Evolutionary conservation across 30 jellyfish, hydroid and myxozoan species (phyloP), one percentile per base, ranked within the genome.

Genomic region (Aurelia aurita complex sp. Pacific): DNA sequence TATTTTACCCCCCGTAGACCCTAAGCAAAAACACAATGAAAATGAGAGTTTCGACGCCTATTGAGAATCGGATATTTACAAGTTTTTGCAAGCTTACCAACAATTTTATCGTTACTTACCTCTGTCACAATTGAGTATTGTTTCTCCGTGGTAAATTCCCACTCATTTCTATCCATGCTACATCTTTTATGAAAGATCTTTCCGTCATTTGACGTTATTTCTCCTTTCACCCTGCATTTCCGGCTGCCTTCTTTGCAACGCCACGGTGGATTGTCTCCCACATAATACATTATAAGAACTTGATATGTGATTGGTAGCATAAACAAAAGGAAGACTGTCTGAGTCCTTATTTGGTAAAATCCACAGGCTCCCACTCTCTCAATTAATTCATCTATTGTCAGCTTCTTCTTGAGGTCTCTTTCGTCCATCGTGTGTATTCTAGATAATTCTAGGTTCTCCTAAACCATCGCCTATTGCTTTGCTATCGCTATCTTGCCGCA

Each of bases 361-460:
- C 98, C 98, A 73, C 83, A 91, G 3, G 80, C 85, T 46, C 98
- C 98, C 42, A 85, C 96, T 80, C 85, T 51, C n/a, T 91, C 92
- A 11, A 85, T 34, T 10, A 73, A 55, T 38, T 73, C 94, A 61
- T 91, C 96, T 4, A 86, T 61, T 13, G 43, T 53, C 9, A 89
- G 46, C 12, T 1, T 69, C 32, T 87, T 88, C 19, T 51, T 43
- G 32, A 64, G 59, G 1, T 50, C 33, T 76, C 57, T 73, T 23
- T 43, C 69, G 8, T 73, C 82, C 82, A 73, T 73, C 1, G n/a
- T 23, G 57, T 7, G 2, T 4, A 46, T 46, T 46, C 14, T 46
- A 2, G 57, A 14, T 46, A 46, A 6, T 1, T 46, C 15, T 46
- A 46, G 57, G 14, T 46, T 46, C 57, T 46, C 57, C 0, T 46